phyloP scores from a whole-genome alignment of 2,888 invertebrate species.

The Achlya flavicornis region DNA sequence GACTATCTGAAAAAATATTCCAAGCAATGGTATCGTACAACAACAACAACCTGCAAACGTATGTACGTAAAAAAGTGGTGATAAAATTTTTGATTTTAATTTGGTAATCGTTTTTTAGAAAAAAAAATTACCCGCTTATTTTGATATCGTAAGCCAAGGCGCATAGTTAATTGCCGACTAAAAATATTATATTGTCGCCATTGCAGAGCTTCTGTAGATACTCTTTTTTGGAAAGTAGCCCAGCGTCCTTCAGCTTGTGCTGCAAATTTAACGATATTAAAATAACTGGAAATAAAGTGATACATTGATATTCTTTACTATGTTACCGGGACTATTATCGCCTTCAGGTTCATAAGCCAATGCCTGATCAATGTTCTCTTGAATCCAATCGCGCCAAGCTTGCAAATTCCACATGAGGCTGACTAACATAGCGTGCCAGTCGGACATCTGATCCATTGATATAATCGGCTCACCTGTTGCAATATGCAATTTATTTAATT shows the following conservation, averaged over 20 bases:
- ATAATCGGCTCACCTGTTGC: conserved; percentile 57
- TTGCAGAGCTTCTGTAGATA: conserved; percentile 64
- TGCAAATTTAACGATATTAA: conserved; percentile 26
- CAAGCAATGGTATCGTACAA: no score
- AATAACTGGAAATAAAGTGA: not conserved
- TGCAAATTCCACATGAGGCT: conserved; percentile 75
- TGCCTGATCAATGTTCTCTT: conserved; percentile 63
- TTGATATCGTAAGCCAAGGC: conserved; percentile 60
- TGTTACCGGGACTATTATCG: conserved; percentile 34
- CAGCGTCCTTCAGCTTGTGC: conserved; percentile 50
- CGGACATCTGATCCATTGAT: conserved; percentile 66
- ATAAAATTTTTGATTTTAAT: not conserved
- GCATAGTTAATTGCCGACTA: conserved; percentile 60
- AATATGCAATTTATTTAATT: not conserved
- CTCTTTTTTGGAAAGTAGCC: conserved; percentile 56
- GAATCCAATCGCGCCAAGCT: conserved; percentile 75
- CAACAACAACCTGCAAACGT: no score
- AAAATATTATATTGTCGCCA: conserved; percentile 76
- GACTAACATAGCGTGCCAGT: conserved; percentile 75
- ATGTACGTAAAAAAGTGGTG: not conserved
- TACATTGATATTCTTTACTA: not conserved
- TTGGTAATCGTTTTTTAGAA: not conserved
- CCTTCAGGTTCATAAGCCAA: conserved; percentile 39
- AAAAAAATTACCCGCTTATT: conserved; percentile 55
- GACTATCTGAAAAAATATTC: conserved; percentile 50